Conservation (phyloP, 1,140 invertebrate species). For the Pristionchus pacificus region DNA sequence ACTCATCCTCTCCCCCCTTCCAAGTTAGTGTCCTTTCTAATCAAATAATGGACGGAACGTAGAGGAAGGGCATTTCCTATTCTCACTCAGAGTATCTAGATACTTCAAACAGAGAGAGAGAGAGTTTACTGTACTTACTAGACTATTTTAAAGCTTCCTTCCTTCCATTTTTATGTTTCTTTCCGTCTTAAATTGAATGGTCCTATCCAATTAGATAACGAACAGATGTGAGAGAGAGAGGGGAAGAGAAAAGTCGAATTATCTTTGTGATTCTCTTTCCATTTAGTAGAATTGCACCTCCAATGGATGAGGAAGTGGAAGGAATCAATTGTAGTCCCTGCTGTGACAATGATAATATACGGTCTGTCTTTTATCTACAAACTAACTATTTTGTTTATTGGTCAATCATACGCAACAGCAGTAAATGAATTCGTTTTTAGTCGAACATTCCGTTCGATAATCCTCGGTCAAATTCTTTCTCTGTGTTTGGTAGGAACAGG, state of each 20-base stretch:
- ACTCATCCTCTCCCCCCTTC: too few species aligned
- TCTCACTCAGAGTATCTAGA: too few species aligned
- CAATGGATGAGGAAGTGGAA: constrained; percentile 31
- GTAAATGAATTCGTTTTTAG: constrained; percentile 27
- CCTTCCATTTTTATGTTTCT: not conserved
- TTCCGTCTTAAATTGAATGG: not conserved
- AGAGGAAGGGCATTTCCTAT: too few species aligned
- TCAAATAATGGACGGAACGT: too few species aligned
- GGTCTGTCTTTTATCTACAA: constrained; percentile 26
- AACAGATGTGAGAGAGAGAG: too few species aligned
- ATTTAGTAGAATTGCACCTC: too few species aligned
- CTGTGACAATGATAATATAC: constrained; percentile 41
- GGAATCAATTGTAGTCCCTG: constrained; percentile 44
- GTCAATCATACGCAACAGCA: constrained; percentile 6
- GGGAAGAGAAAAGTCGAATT: too few species aligned
- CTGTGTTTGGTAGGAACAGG: constrained; percentile 52
- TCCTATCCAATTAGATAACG: too few species aligned
- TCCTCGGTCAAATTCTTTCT: constrained; percentile 49
- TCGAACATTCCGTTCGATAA: constrained; percentile 41
- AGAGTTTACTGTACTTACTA: too few species aligned
- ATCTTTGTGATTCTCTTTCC: too few species aligned
- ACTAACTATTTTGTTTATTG: not conserved
- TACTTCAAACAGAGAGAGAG: too few species aligned
- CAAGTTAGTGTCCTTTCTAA: too few species aligned
- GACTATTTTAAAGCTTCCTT: not conserved